Evolutionary conservation across 1,140 invertebrate species (phyloP).

Genomic region (Atta colombica): DNA sequence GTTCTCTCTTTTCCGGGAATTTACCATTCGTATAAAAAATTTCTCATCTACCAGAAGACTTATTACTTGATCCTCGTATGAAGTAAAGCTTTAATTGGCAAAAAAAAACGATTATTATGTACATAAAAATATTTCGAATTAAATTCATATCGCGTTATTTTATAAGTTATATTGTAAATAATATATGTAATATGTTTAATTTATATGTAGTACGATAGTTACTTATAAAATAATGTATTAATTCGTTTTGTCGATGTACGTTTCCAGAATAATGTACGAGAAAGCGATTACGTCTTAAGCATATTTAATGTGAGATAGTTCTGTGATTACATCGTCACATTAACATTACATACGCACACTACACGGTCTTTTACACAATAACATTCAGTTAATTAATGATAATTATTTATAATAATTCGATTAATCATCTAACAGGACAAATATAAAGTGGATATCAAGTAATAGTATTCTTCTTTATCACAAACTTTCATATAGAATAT

Average conservation of each 20-base stretch:
- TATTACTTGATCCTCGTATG: constrained; percentile 30
- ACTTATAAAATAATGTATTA: constrained; percentile 32
- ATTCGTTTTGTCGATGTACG: not conserved
- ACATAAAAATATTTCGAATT: constrained; percentile 16
- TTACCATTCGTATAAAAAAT: constrained; percentile 38
- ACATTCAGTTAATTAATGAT: constrained; percentile 35
- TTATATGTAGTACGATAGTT: constrained; percentile 19
- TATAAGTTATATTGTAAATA: constrained; percentile 22
- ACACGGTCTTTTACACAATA: constrained; percentile 46
- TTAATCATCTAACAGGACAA: not conserved
- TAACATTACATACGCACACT: constrained; percentile 28
- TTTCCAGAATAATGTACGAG: constrained; percentile 12
- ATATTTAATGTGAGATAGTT: constrained; percentile 6
- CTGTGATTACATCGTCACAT: constrained; percentile 40
- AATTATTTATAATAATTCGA: constrained; percentile 17
- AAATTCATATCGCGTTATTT: not conserved
- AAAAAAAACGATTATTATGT: constrained; percentile 23
- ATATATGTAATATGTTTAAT: constrained; percentile 28
- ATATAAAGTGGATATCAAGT: constrained; percentile 38
- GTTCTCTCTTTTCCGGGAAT: constrained; percentile 65
- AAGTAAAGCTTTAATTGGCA: not conserved
- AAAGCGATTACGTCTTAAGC: constrained; percentile 12
- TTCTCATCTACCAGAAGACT: constrained; percentile 30
- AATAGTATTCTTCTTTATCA: constrained; percentile 51
- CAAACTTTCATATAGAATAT: constrained; percentile 58